These are phyloP conservation scores for Anolis apletophallus DNA, from an alignment of 2,797 vertebrate species.

Conservation along the genomic window DNA sequence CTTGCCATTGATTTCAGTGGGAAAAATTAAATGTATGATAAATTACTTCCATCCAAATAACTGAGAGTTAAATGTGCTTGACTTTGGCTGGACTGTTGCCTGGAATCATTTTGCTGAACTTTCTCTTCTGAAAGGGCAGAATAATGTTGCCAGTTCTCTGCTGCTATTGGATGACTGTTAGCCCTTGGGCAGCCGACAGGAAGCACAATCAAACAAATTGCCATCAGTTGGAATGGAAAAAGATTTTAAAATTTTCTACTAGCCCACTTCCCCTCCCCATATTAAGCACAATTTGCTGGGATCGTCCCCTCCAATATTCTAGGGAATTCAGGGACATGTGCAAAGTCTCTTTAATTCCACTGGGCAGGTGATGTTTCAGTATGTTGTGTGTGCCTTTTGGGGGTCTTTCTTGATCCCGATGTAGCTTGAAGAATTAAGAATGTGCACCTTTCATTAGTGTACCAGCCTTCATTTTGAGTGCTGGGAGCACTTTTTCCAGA, in stretches of 20 bases:
- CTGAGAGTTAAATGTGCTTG: slow-evolving; percentile 5
- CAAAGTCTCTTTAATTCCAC: neutral
- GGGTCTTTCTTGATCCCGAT: neutral
- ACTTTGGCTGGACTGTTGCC: neutral
- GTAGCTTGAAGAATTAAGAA: neutral
- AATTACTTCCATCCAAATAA: neutral
- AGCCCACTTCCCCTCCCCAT: neutral
- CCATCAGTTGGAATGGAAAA: slow-evolving; percentile 17
- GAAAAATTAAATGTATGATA: neutral
- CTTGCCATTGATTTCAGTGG: slow-evolving; percentile 3
- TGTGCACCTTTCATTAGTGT: slow-evolving; percentile 40
- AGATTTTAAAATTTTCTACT: neutral
- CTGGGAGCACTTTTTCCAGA: slow-evolving; percentile 7
- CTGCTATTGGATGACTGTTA: slow-evolving; percentile 56
- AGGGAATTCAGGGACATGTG: neutral
- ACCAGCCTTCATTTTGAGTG: slow-evolving; percentile 48
- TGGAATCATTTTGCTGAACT: slow-evolving; percentile 69
- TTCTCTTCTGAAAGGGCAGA: slow-evolving; percentile 63
- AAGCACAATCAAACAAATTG: slow-evolving; percentile 32
- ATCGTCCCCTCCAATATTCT: neutral
- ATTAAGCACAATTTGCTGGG: slow-evolving; percentile 15
- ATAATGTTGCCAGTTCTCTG: slow-evolving; percentile 59
- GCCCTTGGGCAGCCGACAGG: slow-evolving; percentile 44
- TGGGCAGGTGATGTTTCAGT: neutral
- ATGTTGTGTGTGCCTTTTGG: slow-evolving; percentile 3